phyloP scores from a whole-genome alignment of 2,113 vertebrate species.

The Aix galericulata region DNA sequence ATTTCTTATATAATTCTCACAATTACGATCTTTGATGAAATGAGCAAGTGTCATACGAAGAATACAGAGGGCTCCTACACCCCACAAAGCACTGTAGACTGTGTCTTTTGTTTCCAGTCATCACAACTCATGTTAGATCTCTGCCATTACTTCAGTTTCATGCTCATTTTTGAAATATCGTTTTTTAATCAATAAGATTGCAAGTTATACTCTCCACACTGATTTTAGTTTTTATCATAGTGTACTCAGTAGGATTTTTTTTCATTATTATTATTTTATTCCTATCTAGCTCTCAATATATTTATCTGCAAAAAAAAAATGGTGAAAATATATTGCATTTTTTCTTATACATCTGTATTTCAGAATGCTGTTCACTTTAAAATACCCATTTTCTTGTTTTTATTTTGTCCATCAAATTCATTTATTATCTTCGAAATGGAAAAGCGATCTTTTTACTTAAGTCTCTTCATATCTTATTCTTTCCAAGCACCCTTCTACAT shows the following conservation, averaged over 20 bases:
- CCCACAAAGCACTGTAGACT: neutral
- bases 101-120: neutral
- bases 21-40: fast-evolving
- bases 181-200: neutral
- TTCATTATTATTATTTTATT: neutral
- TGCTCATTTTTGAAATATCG: neutral
- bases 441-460: neutral
- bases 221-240: neutral
- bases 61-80: fast-evolving
- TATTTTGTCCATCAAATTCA: neutral
- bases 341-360: neutral
- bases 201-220: neutral
- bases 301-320: neutral
- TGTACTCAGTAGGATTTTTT: neutral
- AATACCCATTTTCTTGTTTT: neutral
- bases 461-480: neutral
- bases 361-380: neutral
- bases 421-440: neutral
- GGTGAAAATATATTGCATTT: neutral
- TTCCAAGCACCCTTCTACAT: neutral
- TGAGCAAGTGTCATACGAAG: neutral
- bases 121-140: neutral
- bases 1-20: neutral
- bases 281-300: neutral
- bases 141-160: neutral